These are phyloP conservation scores for Lamellibrachia satsuma DNA, from an alignment of 2,888 invertebrate genomes.

Conservation along the genomic window DNA sequence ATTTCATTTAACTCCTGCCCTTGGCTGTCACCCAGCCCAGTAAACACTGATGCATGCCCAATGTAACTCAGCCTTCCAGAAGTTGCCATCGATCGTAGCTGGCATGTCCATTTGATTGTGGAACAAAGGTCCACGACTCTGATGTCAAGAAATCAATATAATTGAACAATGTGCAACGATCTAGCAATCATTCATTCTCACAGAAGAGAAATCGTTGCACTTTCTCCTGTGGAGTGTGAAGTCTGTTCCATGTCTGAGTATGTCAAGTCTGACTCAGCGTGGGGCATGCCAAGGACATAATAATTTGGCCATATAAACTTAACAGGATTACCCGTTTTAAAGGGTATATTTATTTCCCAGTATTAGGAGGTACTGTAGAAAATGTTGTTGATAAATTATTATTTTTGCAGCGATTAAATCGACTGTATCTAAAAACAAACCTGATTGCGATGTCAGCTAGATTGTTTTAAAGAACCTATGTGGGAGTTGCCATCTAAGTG, in stretches of 20 bases:
- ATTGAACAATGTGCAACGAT: neutral
- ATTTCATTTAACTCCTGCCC: neutral
- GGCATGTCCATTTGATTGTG: neutral
- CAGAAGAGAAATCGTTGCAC: neutral
- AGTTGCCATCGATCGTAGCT: neutral
- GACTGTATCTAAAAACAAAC: no score
- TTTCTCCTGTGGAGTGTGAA: neutral
- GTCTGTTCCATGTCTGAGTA: neutral
- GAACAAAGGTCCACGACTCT: neutral
- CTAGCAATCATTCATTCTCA: neutral
- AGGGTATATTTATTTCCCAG: neutral
- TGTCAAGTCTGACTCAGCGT: neutral
- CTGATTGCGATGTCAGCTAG: no score
- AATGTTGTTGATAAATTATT: no score
- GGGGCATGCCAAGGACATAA: neutral
- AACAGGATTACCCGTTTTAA: neutral
- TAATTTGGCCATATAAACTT: neutral
- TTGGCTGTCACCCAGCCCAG: neutral
- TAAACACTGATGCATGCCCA: neutral
- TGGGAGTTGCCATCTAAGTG: no score
- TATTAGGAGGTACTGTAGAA: no score
- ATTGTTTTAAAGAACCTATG: no score
- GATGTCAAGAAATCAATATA: slow-evolving; percentile 4
- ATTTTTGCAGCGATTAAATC: no score
- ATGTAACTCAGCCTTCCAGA: neutral